A percentile compares a stretch with the other conserved stretches of the same genome.
These are phyloP conservation scores for Helicoverpa assulta DNA, from an alignment of 2,888 invertebrate genomes.

Conservation along the genomic window DNA sequence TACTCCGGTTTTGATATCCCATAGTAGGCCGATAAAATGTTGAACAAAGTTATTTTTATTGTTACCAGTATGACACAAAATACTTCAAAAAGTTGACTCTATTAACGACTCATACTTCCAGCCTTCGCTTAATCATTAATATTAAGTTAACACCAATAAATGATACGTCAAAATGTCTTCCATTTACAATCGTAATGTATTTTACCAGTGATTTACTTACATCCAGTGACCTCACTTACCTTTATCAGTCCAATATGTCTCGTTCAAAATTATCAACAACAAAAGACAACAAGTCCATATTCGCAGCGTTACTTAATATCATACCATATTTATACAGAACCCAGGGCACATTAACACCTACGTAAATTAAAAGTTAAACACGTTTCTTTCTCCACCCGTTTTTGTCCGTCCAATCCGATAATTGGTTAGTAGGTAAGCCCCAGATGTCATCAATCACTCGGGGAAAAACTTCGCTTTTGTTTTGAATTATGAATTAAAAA, in stretches of 20 bases:
- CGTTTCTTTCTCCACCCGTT: slow-evolving; percentile 55
- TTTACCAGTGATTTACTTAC: slow-evolving; percentile 42
- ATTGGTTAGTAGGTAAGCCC: slow-evolving; percentile 67
- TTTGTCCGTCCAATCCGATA: slow-evolving; percentile 64
- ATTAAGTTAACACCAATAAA: slow-evolving; percentile 21
- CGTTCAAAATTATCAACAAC: slow-evolving; percentile 52
- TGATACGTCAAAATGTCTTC: slow-evolving; percentile 32
- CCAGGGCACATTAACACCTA: slow-evolving; percentile 56
- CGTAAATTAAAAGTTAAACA: slow-evolving; percentile 39
- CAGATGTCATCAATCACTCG: slow-evolving; percentile 66
- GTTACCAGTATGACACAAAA: not conserved
- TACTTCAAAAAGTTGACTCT: not conserved
- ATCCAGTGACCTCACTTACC: slow-evolving; percentile 39
- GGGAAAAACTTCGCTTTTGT: slow-evolving; percentile 63
- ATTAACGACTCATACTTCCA: not conserved
- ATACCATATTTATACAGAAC: slow-evolving; percentile 58
- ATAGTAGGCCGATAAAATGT: not conserved
- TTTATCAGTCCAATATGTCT: slow-evolving; percentile 56
- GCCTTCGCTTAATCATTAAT: slow-evolving; percentile 10
- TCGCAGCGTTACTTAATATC: slow-evolving; percentile 52
- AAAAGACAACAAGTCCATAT: slow-evolving; percentile 36
- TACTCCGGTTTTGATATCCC: slow-evolving; percentile 13
- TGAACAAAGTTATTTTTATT: not conserved
- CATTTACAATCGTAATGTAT: slow-evolving; percentile 45
- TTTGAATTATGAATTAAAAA: slow-evolving; percentile 60